Base-by-base conservation (phyloP, 1,140 invertebrate genomes). In the Diuraphis noxia region DNA sequence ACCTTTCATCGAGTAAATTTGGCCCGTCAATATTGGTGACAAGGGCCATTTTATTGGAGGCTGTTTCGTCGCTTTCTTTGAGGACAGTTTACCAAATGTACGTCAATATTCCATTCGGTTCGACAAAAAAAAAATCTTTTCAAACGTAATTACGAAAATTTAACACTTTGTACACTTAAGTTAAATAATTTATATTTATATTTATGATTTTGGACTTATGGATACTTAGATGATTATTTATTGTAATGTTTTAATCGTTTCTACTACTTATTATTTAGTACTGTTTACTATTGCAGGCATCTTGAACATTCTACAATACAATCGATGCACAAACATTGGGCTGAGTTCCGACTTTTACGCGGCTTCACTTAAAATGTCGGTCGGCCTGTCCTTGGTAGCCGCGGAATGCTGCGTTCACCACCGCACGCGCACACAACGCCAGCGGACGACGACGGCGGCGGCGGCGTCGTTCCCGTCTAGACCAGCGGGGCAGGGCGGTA, bases 141-240 rank as follows among this genome's bases (percentile, higher is more conserved):
- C 17, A 92, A 92, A 89, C 92, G 79, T 92, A 49, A 89, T 72
- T 92, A 82, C 77, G 52, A 72, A 38, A 88, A 86, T 86, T 91
- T 85, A 85, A 92, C 84, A 89, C 92, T 92, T 91, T 41, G 82
- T 92, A 81, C 92, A 91, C 89, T 92, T 72, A 89, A 86, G 89
- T 85, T 91, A 91, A 92, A 91, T 90, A 92, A 88, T 90, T 81
- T 81, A 81, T 86, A 92, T 91, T 92, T 85, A 92, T 90, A 92
- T 85, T 92, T 92, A 84, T 85, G 90, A 92, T 92, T 72, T 72
- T 90, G 89, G 89, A 91, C 89, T 91, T 91, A 82, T 91, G 72
- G 89, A 91, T 91, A 43, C 38, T 89, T 49, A 87, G 36, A 90
- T 90, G 56, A 90, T 72, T 89, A 90, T 46, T 40, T 46, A 43